phyloP scores from a whole-genome alignment of 2,888 invertebrate genomes.

The Scotopteryx bipunctaria region DNA sequence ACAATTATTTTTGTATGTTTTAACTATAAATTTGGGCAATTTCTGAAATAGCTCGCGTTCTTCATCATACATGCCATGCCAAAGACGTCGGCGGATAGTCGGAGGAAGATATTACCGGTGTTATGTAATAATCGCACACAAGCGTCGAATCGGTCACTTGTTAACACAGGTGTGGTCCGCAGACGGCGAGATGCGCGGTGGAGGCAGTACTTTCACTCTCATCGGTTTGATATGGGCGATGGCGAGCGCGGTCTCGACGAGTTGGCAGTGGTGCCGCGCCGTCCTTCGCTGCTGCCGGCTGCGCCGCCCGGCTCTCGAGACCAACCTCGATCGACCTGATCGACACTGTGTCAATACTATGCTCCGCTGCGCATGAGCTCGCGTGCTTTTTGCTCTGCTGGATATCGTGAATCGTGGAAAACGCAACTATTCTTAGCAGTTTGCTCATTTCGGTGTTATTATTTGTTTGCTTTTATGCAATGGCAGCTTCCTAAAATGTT shows the following conservation, averaged over 20 bases:
- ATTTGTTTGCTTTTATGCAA: slow-evolving; percentile 1
- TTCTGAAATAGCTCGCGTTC: neutral
- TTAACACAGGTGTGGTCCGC: slow-evolving; percentile 64
- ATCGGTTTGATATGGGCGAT: slow-evolving; percentile 54
- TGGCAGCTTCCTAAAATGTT: slow-evolving; percentile 4
- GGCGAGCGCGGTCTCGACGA: slow-evolving; percentile 35
- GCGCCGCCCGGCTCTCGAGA: slow-evolving; percentile 26
- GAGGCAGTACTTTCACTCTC: slow-evolving; percentile 80
- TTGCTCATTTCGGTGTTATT: slow-evolving; percentile 34
- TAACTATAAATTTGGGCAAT: neutral
- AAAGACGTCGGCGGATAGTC: slow-evolving; percentile 10
- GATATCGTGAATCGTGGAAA: slow-evolving; percentile 66
- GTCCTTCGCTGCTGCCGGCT: slow-evolving; percentile 67
- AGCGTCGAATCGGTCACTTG: slow-evolving; percentile 53
- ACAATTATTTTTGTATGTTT: too few relatives aligned
- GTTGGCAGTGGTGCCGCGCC: slow-evolving; percentile 75
- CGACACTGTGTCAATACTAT: slow-evolving; percentile 61
- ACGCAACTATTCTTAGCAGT: slow-evolving; percentile 56
- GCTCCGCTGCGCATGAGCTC: slow-evolving; percentile 62
- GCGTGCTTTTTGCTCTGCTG: slow-evolving; percentile 60
- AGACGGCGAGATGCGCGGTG: slow-evolving; percentile 61
- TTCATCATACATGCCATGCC: slow-evolving; percentile 1
- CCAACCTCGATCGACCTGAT: slow-evolving; percentile 44
- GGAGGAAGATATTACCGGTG: slow-evolving; percentile 49
- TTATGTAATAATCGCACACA: slow-evolving; percentile 49